A percentile compares a stretch with the other conserved stretches of the same genome.
These are phyloP conservation scores for Perdita meconis DNA, from an alignment of 2,888 invertebrate species.

Conservation along the genomic window DNA sequence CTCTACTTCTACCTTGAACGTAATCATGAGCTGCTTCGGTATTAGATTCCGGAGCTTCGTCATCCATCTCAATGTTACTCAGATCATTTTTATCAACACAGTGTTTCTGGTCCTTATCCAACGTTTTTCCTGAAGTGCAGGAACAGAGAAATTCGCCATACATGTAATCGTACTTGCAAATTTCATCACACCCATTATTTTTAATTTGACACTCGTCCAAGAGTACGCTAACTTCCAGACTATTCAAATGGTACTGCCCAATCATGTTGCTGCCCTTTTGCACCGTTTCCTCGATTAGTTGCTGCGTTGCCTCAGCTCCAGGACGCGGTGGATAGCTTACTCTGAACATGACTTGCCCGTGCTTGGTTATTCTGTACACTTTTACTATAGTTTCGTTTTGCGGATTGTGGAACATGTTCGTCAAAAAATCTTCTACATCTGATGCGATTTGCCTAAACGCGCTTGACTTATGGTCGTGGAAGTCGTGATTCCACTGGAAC, in stretches of 20 bases:
- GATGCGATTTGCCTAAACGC: constrained; percentile 87
- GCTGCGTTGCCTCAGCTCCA: constrained; percentile 73
- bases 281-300: constrained; percentile 75
- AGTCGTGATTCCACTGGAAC: constrained; percentile 86
- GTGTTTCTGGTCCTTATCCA: constrained; percentile 85
- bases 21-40: constrained; percentile 69
- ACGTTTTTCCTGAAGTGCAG: constrained; percentile 86
- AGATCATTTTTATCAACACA: constrained; percentile 81
- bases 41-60: constrained; percentile 60
- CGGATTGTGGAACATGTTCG: constrained; percentile 80
- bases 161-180: constrained; percentile 88
- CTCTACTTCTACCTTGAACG: constrained; percentile 78
- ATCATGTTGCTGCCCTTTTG: constrained; percentile 74
- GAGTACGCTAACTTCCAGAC: constrained; percentile 79
- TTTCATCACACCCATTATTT: constrained; percentile 88
- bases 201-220: constrained; percentile 88
- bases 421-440: constrained; percentile 87
- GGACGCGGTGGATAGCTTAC: constrained; percentile 76
- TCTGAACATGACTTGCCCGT: constrained; percentile 79
- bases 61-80: constrained; percentile 75
- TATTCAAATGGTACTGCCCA: constrained; percentile 77
- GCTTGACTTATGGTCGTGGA: constrained; percentile 87
- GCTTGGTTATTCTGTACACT: constrained; percentile 77
- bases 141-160: constrained; percentile 88
- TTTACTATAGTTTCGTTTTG: constrained; percentile 72